phyloP scores from a whole-genome alignment of 2,113 vertebrate genomes.

The Pelecanoides urinatrix region DNA sequence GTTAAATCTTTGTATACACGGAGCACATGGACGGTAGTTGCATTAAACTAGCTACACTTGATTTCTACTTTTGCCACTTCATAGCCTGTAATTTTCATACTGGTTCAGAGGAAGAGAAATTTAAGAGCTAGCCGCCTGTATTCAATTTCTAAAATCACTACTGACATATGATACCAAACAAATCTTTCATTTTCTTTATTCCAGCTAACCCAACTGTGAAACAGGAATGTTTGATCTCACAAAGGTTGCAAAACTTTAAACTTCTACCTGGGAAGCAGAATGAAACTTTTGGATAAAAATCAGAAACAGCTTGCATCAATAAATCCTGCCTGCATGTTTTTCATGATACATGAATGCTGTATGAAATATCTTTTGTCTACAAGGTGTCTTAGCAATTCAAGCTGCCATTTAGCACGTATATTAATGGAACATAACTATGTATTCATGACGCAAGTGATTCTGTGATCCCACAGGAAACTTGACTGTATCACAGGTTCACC shows the following conservation, averaged over 20 bases:
- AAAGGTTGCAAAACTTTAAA: neutral
- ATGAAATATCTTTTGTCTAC: neutral
- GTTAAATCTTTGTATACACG: fast-evolving
- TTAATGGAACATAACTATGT: neutral
- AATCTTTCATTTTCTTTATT: neutral
- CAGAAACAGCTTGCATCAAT: neutral
- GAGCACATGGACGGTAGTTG: neutral
- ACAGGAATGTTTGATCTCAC: neutral
- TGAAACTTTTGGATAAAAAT: neutral
- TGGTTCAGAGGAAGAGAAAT: neutral
- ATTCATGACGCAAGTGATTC: neutral
- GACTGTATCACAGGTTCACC: neutral
- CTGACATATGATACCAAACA: neutral
- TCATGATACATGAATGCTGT: neutral
- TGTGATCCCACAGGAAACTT: neutral
- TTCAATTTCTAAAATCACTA: neutral
- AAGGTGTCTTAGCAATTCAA: neutral
- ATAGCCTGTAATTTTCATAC: fast-evolving
- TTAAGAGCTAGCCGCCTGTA: neutral
- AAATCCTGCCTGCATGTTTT: neutral
- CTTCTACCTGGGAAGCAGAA: neutral
- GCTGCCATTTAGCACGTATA: neutral
- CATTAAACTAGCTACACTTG: fast-evolving
- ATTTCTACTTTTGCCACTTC: neutral
- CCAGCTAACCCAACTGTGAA: neutral